Conservation (phyloP, 2,888 invertebrate genomes). For the Polymixis flavicincta region DNA sequence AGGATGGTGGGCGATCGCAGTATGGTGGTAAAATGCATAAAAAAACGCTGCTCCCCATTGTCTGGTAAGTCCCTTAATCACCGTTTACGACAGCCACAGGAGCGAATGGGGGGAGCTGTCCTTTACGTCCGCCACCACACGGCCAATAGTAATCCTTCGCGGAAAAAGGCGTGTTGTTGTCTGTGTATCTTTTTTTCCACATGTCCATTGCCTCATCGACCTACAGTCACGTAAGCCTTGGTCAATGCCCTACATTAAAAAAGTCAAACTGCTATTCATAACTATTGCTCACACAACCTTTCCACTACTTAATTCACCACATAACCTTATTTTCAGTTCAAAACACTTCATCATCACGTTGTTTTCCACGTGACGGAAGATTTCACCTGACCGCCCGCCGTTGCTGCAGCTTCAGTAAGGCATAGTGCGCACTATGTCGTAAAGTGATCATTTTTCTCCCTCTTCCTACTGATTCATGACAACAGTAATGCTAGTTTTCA, state of each 20-base stretch:
- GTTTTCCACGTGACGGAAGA: conserved; percentile 36
- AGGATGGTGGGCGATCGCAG: no score
- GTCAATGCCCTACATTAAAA: conserved; percentile 14
- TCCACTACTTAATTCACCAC: conserved; percentile 20
- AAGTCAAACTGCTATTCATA: not conserved
- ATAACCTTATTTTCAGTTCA: conserved; percentile 12
- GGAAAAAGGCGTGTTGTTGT: not conserved
- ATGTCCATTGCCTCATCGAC: not conserved
- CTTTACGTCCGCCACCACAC: no score
- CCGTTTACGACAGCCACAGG: no score
- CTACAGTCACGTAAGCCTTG: not conserved
- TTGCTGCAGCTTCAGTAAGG: conserved; percentile 24
- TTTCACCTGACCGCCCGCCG: conserved; percentile 36
- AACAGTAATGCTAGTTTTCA: not conserved
- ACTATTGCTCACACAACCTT: not conserved
- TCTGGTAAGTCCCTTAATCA: no score
- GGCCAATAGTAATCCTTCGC: not conserved
- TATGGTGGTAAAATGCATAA: no score
- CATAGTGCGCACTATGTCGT: not conserved
- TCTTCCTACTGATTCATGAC: not conserved
- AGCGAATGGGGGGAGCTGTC: no score
- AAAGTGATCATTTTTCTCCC: not conserved
- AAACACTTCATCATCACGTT: conserved; percentile 15
- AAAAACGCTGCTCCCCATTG: no score
- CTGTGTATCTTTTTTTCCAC: not conserved